A percentile compares a stretch with the other conserved stretches of the same genome.
Conservation (phyloP, 1,140 invertebrate species). For the Drosophila cardini region DNA sequence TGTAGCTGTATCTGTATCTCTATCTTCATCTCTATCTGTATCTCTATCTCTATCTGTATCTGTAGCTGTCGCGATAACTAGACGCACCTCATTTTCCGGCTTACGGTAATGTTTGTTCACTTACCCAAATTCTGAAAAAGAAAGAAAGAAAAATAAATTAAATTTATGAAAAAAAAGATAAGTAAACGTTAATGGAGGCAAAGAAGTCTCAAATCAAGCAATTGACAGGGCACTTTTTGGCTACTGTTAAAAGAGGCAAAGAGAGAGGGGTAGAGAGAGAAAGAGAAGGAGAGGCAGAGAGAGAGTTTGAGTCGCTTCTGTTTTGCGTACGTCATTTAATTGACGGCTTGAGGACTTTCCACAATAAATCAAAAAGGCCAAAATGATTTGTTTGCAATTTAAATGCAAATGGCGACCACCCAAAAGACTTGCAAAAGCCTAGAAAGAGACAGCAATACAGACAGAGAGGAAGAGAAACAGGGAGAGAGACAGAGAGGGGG, state of each 20-base stretch:
- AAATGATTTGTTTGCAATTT: constrained; percentile 81
- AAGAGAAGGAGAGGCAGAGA: not conserved
- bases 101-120: constrained; percentile 50
- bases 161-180: constrained; percentile 41
- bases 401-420: constrained; percentile 82
- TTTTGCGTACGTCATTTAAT: constrained; percentile 62
- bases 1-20: not conserved
- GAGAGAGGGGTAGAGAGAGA: not conserved
- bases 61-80: not conserved
- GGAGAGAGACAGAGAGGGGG: constrained; percentile 9
- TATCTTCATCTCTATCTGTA: not conserved
- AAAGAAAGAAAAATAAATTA: constrained; percentile 12
- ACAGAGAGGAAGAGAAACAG: not conserved
- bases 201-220: not conserved
- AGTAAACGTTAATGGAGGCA: constrained; percentile 24
- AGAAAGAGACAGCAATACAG: not conserved
- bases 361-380: constrained; percentile 74
- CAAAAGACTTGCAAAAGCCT: constrained; percentile 31
- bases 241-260: not conserved
- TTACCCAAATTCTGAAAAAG: constrained; percentile 1
- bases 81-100: constrained; percentile 81
- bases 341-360: constrained; percentile 65
- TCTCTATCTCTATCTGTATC: not conserved
- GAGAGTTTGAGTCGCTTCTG: constrained; percentile 29
- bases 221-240: constrained; percentile 21